phyloP scores from a whole-genome alignment of 2,888 invertebrate species.

The Blera fallax region DNA sequence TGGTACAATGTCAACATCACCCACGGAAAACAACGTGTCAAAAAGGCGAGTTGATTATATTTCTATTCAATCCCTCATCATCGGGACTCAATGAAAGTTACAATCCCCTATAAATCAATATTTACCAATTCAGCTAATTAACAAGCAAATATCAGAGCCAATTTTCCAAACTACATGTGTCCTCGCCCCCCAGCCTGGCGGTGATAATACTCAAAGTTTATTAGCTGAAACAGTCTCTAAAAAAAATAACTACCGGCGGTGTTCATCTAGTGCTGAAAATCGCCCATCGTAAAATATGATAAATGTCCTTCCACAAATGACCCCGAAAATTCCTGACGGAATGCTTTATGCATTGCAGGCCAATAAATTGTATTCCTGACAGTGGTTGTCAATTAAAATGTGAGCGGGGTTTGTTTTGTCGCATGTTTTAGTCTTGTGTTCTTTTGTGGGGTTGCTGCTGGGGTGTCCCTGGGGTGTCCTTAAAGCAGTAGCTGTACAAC shows the following conservation, averaged over 20 bases:
- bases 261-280: not conserved
- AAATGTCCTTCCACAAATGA: conserved; percentile 1
- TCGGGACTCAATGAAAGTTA: conserved; percentile 9
- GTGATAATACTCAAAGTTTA: not conserved
- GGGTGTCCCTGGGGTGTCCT: not conserved
- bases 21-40: not conserved
- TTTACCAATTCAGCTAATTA: conserved; percentile 6
- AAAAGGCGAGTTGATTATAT: not conserved
- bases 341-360: not conserved
- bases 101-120: conserved; percentile 11
- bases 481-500: not conserved
- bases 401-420: conserved; percentile 15
- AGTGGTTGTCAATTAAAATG: conserved; percentile 28
- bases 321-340: not conserved
- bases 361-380: conserved; percentile 33
- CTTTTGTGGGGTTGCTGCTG: not conserved
- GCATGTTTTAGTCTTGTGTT: not conserved
- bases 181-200: too few species aligned
- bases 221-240: not conserved
- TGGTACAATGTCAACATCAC: not conserved
- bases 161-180: not conserved
- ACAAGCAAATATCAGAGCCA: not conserved
- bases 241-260: conserved; percentile 2
- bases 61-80: not conserved
- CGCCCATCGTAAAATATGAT: not conserved